Evolutionary conservation across 2,888 invertebrate genomes (phyloP).

Genomic region (Agriopis leucophaearia): DNA sequence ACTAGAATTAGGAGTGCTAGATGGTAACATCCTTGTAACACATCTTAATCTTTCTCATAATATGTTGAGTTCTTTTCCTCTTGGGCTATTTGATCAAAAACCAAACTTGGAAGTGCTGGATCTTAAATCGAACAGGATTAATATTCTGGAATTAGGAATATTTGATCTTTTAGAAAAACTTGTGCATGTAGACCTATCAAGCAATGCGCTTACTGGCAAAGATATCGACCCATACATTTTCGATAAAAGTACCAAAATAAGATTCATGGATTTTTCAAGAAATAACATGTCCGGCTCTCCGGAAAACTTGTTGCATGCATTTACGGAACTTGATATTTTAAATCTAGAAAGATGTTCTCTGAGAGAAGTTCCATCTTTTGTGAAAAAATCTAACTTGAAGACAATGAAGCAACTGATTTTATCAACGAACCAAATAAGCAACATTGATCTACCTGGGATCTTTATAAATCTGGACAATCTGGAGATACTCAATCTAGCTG

Average conservation of each 20-base stretch:
- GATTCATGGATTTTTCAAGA: constrained; percentile 63
- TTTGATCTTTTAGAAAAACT: constrained; percentile 61
- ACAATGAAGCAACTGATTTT: constrained; percentile 65
- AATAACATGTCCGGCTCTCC: constrained; percentile 62
- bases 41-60: constrained; percentile 66
- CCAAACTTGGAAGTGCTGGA: constrained; percentile 60
- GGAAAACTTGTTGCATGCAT: constrained; percentile 56
- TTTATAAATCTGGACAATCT: constrained; percentile 64
- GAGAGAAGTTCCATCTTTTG: constrained; percentile 64
- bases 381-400: constrained; percentile 57
- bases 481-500: constrained; percentile 64
- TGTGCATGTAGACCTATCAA: constrained; percentile 60
- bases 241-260: constrained; percentile 53
- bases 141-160: constrained; percentile 55
- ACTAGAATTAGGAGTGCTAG: constrained; percentile 61
- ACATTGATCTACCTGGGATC: constrained; percentile 44
- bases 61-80: constrained; percentile 55
- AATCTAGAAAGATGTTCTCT: constrained; percentile 62
- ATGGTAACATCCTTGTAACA: constrained; percentile 53
- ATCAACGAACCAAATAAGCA: constrained; percentile 65
- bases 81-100: constrained; percentile 64
- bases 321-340: constrained; percentile 54
- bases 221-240: constrained; percentile 58
- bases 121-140: constrained; percentile 60
- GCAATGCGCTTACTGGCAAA: constrained; percentile 59